A percentile compares a stretch with the other conserved stretches of the same genome.
phyloP scores from a whole-genome alignment of 2,888 invertebrate species.

The Philhelius pedissequus region DNA sequence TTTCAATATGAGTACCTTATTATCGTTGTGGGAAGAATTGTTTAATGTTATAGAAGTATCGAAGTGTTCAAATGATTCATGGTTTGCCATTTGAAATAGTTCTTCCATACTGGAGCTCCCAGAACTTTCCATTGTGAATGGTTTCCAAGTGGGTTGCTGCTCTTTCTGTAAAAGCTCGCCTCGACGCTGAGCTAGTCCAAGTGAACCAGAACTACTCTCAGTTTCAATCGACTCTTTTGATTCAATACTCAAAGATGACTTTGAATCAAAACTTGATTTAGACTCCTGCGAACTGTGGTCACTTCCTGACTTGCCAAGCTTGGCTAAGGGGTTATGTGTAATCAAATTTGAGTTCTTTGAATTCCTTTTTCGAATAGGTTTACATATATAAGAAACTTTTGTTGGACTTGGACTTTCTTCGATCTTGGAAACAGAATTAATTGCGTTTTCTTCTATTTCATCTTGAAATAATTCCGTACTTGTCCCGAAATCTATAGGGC shows the following conservation, averaged over 20 bases:
- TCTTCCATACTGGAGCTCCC: conserved; percentile 93
- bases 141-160: conserved; percentile 89
- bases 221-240: conserved; percentile 87
- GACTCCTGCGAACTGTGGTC: conserved; percentile 79
- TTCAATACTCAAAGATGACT: conserved; percentile 84
- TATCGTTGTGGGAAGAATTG: conserved; percentile 77
- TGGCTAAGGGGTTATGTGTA: conserved; percentile 79
- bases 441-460: conserved; percentile 79
- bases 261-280: conserved; percentile 83
- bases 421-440: conserved; percentile 77
- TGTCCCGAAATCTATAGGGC: conserved; percentile 83
- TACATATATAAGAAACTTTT: conserved; percentile 80
- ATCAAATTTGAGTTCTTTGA: conserved; percentile 77
- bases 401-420: conserved; percentile 83
- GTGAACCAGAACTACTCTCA: conserved; percentile 87
- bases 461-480: conserved; percentile 80
- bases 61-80: conserved; percentile 82
- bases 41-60: conserved; percentile 77
- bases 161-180: conserved; percentile 83
- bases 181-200: conserved; percentile 85
- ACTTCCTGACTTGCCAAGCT: conserved; percentile 75
- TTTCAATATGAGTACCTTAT: conserved; percentile 80
- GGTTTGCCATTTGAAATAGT: conserved; percentile 88
- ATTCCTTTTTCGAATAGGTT: conserved; percentile 73
- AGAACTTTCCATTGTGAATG: conserved; percentile 91